Evolutionary conservation across 53 echinoderm and acorn worm species (phyloP).

Genomic region (Echinometra lucunter): DNA sequence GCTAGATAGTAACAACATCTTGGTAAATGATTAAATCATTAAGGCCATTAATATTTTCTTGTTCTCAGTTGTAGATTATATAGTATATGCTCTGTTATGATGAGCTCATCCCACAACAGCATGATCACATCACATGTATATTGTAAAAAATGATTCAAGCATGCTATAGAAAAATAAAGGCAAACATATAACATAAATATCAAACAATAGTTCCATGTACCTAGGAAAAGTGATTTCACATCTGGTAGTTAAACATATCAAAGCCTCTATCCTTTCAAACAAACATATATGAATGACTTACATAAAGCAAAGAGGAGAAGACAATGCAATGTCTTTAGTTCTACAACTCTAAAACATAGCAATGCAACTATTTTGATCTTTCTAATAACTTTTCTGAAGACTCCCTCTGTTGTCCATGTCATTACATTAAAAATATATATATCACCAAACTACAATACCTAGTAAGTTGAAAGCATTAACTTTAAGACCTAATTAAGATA

Average conservation of each 20-base stretch:
- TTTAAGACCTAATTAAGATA: no score
- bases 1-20: not conserved
- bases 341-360: no score
- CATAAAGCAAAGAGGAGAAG: not conserved
- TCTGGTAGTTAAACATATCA: not conserved
- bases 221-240: not conserved
- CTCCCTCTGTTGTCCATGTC: slow-evolving; percentile 17
- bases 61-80: no score
- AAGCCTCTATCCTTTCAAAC: not conserved
- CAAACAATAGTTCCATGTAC: not conserved
- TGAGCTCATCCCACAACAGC: not conserved
- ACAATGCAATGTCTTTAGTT: not conserved
- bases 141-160: not conserved
- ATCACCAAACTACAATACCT: not conserved
- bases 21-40: not conserved
- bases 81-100: no score
- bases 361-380: not conserved
- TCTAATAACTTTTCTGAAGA: not conserved
- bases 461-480: not conserved
- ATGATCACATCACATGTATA: not conserved
- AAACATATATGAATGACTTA: not conserved
- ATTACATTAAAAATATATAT: not conserved
- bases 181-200: not conserved
- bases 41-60: no score
- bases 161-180: not conserved